phyloP scores from a whole-genome alignment of 2,888 invertebrate genomes.

The Trimorus sp. region DNA sequence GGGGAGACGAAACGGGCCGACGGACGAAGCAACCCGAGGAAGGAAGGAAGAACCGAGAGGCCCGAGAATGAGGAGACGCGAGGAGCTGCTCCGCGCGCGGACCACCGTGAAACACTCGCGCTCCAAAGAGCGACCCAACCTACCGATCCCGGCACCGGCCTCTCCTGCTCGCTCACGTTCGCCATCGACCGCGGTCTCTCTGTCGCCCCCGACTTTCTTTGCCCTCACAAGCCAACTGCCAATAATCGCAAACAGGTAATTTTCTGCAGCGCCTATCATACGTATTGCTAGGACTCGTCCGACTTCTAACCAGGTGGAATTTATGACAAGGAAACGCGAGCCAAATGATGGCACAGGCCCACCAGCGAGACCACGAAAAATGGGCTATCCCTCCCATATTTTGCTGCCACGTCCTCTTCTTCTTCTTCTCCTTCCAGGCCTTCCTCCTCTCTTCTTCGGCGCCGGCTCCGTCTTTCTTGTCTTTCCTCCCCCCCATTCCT shows the following conservation, averaged over 20 bases:
- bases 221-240: slow-evolving; percentile 75
- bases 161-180: slow-evolving; percentile 69
- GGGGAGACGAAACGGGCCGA: slow-evolving; percentile 56
- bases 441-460: neutral
- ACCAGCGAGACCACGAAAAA: slow-evolving; percentile 55
- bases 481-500: slow-evolving; percentile 22
- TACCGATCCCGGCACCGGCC: slow-evolving; percentile 45
- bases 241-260: slow-evolving; percentile 79
- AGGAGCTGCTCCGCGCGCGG: slow-evolving; percentile 74
- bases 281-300: slow-evolving; percentile 53
- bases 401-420: slow-evolving; percentile 13
- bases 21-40: slow-evolving; percentile 53
- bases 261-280: slow-evolving; percentile 74
- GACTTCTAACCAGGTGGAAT: slow-evolving; percentile 73
- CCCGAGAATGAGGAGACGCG: slow-evolving; percentile 73
- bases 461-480: neutral
- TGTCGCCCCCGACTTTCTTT: slow-evolving; percentile 66
- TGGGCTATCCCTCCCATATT: slow-evolving; percentile 27
- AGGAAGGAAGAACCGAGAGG: slow-evolving; percentile 66
- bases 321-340: slow-evolving; percentile 71
- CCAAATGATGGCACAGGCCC: slow-evolving; percentile 53
- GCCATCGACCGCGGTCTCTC: too few relatives aligned
- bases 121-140: slow-evolving; percentile 71
- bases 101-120: slow-evolving; percentile 79
- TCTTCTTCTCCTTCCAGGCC: neutral